phyloP scores from a whole-genome alignment of 1,140 invertebrate genomes.

The Brachionus calyciflorus region DNA sequence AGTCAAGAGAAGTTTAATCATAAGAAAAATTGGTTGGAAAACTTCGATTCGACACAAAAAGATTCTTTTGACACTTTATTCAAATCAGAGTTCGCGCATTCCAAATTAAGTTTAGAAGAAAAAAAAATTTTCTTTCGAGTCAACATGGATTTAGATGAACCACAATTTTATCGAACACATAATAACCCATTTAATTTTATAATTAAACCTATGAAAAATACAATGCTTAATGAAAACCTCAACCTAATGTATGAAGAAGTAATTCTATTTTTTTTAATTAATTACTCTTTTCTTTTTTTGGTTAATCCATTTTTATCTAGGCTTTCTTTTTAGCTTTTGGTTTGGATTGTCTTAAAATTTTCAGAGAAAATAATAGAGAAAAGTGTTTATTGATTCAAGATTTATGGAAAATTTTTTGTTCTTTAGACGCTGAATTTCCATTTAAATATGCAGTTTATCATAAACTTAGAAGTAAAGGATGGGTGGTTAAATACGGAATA shows the following conservation, averaged over 20 bases:
- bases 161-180: neutral
- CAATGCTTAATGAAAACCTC: neutral
- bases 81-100: neutral
- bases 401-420: neutral
- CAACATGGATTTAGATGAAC: neutral
- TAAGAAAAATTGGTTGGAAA: neutral
- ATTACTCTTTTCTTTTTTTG: neutral
- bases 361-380: neutral
- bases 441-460: conserved; percentile 45
- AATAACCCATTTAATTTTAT: conserved; percentile 31
- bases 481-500: conserved; percentile 42
- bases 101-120: neutral
- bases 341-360: conserved; percentile 30
- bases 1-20: neutral
- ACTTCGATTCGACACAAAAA: neutral
- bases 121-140: neutral
- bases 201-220: neutral
- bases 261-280: neutral
- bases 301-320: neutral
- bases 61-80: neutral
- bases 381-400: neutral
- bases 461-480: conserved; percentile 34
- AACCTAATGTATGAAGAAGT: conserved; percentile 42
- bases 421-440: conserved; percentile 2
- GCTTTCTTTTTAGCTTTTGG: conserved; percentile 21